Evolutionary conservation across 2,888 invertebrate species (phyloP).

Genomic region (Chloroclystis v-ata): DNA sequence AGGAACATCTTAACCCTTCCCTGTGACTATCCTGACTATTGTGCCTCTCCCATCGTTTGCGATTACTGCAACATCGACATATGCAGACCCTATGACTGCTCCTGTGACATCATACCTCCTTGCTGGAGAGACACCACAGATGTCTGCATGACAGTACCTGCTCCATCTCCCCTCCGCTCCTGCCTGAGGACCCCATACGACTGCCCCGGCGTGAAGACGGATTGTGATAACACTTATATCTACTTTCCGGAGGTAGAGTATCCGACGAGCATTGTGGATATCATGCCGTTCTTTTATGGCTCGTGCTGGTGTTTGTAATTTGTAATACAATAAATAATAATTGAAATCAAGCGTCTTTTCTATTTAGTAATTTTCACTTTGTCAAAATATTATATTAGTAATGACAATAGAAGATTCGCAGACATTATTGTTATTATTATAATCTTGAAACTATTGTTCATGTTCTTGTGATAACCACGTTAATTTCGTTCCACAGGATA

Average conservation of each 20-base stretch:
- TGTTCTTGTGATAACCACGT: too few relatives aligned
- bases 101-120: conserved; percentile 7
- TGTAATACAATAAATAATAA: background rate
- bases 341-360: background rate
- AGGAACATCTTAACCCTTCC: conserved; percentile 33
- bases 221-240: conserved; percentile 28
- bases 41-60: conserved; percentile 13
- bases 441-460: too few relatives aligned
- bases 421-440: too few relatives aligned
- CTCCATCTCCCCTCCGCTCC: conserved; percentile 23
- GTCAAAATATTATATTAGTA: too few relatives aligned
- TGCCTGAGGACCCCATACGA: conserved; percentile 31
- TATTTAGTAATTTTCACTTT: too few relatives aligned
- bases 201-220: conserved; percentile 27
- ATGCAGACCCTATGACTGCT: too few relatives aligned
- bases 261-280: conserved; percentile 40
- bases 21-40: conserved; percentile 19
- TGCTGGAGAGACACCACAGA: conserved; percentile 26
- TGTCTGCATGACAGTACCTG: conserved; percentile 19
- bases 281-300: conserved; percentile 42
- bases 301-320: conserved; percentile 28
- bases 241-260: conserved; percentile 59
- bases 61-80: background rate
- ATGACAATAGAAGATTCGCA: too few relatives aligned
- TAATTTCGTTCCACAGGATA: too few relatives aligned